Percentiles rank a stretch among this genome's conserved stretches.
Conservation (phyloP, 2,797 vertebrate species). For the Lutjanus argentimaculatus region DNA sequence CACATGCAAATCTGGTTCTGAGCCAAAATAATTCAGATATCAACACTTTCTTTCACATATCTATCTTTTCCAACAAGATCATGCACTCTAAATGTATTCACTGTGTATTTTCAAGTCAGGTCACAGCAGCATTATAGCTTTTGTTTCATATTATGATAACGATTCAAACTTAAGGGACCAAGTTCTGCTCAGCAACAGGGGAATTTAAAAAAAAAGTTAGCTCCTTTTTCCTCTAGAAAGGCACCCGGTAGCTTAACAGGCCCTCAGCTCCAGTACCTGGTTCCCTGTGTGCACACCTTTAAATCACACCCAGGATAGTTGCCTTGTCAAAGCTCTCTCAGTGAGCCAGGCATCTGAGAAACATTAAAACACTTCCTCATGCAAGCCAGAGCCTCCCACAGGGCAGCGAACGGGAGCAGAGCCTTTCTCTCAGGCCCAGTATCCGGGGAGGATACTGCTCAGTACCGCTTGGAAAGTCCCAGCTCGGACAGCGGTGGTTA, state of each 20-base stretch:
- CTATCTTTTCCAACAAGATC: slow-evolving; percentile 37
- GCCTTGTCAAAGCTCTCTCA: slow-evolving; percentile 85
- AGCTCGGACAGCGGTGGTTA: slow-evolving; percentile 88
- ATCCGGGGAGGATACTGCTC: slow-evolving; percentile 87
- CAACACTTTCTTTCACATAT: slow-evolving; percentile 34
- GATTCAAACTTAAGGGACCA: slow-evolving; percentile 80
- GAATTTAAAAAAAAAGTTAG: slow-evolving; percentile 69
- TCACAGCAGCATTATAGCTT: slow-evolving; percentile 55
- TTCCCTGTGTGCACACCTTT: slow-evolving; percentile 85
- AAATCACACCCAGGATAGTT: slow-evolving; percentile 87
- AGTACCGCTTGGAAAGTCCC: slow-evolving; percentile 85
- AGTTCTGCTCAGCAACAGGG: slow-evolving; percentile 73
- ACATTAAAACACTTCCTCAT: slow-evolving; percentile 89
- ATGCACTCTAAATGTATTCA: slow-evolving; percentile 46
- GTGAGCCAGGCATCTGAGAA: slow-evolving; percentile 86
- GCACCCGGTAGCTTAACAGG: slow-evolving; percentile 83
- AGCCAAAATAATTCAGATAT: slow-evolving; percentile 55
- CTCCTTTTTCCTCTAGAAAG: slow-evolving; percentile 78
- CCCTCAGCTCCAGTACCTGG: slow-evolving; percentile 83
- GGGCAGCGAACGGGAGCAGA: slow-evolving; percentile 83
- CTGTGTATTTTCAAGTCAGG: slow-evolving; percentile 56
- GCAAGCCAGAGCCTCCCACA: slow-evolving; percentile 85
- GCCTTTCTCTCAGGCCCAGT: slow-evolving; percentile 85
- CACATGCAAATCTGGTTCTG: slow-evolving; percentile 59
- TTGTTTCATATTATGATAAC: slow-evolving; percentile 75